phyloP scores from a whole-genome alignment of 2,113 vertebrate species.

The Neotoma lepida region DNA sequence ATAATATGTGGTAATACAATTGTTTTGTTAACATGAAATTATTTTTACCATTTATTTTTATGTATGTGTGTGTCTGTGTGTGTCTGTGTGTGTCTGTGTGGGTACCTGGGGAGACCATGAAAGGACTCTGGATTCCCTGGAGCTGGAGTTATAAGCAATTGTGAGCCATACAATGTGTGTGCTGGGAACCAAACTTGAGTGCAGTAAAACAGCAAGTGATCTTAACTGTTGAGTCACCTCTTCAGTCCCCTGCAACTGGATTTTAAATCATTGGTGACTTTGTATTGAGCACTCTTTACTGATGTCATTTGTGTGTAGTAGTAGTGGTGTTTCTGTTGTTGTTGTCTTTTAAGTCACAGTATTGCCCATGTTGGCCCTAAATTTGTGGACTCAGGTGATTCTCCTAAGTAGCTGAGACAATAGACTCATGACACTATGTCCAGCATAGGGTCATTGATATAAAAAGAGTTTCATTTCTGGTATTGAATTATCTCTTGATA shows the following conservation, averaged over 20 bases:
- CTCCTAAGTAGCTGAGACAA: background rate
- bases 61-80: background rate
- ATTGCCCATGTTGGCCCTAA: background rate
- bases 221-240: background rate
- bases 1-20: background rate
- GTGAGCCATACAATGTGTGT: background rate
- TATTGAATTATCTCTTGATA: background rate
- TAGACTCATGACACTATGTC: background rate
- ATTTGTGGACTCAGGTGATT: background rate
- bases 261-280: background rate
- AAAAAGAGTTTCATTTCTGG: background rate
- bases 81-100: background rate
- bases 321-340: background rate
- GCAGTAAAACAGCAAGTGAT: background rate
- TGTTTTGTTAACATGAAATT: background rate
- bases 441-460: background rate
- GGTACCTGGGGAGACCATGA: background rate
- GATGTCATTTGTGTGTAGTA: background rate
- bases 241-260: background rate
- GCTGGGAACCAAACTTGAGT: background rate
- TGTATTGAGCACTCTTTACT: background rate
- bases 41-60: background rate
- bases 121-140: background rate
- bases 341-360: background rate
- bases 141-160: background rate